These are phyloP conservation scores for Allygus modestus DNA, from an alignment of 2,888 invertebrate species.

Conservation along the genomic window DNA sequence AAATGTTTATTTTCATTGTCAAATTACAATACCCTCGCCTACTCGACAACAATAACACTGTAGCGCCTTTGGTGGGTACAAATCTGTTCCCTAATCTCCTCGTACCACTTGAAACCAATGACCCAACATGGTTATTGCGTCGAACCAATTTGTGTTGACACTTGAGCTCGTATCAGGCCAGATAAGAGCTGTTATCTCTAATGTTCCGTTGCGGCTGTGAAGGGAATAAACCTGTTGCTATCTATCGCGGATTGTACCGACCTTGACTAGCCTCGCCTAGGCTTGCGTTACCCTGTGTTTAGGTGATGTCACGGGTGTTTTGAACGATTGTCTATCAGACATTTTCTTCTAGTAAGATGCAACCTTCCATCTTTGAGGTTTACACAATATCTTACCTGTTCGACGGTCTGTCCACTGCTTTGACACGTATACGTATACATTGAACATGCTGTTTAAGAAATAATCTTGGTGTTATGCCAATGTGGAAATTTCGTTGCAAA, in stretches of 20 bases:
- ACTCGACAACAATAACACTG: too few relatives aligned
- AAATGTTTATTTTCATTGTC: too few relatives aligned
- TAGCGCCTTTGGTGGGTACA: not conserved
- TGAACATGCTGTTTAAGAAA: too few relatives aligned
- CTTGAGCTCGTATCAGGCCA: not conserved
- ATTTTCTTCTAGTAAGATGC: too few relatives aligned
- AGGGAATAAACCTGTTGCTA: constrained; percentile 5
- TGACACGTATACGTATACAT: too few relatives aligned
- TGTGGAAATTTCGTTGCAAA: too few relatives aligned
- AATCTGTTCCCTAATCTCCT: not conserved
- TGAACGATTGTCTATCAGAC: not conserved
- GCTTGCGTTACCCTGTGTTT: not conserved
- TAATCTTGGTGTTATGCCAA: too few relatives aligned
- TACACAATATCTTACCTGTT: too few relatives aligned
- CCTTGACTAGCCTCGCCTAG: not conserved
- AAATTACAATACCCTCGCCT: too few relatives aligned
- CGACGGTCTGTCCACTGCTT: too few relatives aligned
- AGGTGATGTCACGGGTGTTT: not conserved
- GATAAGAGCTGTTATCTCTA: constrained; percentile 7
- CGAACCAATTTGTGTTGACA: not conserved
- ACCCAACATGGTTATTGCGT: not conserved
- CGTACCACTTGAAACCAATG: not conserved
- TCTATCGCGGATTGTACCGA: not conserved
- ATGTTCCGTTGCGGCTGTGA: constrained; percentile 4
- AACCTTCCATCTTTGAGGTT: too few relatives aligned